phyloP scores from a whole-genome alignment of 2,113 vertebrate species.

The Corapipo altera region DNA sequence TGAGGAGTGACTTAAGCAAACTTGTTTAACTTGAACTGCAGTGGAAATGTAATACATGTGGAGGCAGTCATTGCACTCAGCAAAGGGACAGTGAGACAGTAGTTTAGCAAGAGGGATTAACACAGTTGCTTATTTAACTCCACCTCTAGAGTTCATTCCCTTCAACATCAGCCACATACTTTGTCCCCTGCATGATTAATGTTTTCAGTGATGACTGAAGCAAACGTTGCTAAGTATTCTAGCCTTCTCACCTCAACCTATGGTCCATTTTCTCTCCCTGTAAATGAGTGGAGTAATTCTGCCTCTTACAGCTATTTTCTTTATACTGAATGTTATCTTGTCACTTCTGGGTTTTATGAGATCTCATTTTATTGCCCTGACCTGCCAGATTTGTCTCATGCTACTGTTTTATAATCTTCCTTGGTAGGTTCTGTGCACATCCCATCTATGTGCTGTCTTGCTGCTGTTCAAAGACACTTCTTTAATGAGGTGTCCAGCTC shows the following conservation, averaged over 20 bases:
- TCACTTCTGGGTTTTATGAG: neutral
- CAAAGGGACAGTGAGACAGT: neutral
- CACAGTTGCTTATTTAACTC: neutral
- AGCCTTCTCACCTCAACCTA: neutral
- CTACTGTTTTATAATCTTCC: neutral
- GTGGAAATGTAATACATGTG: neutral
- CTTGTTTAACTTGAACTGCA: neutral
- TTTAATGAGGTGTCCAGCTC: neutral
- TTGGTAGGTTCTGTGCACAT: neutral
- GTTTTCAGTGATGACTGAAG: neutral
- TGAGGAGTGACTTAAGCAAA: neutral
- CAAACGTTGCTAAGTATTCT: neutral
- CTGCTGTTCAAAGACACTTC: neutral
- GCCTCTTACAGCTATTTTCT: neutral
- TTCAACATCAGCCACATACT: neutral
- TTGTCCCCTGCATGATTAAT: neutral
- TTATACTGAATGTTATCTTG: neutral
- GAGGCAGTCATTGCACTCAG: neutral
- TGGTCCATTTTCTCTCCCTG: neutral
- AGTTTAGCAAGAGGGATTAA: conserved; percentile 15
- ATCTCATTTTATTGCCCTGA: neutral
- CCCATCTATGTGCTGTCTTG: neutral
- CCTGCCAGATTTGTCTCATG: neutral
- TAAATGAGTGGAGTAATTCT: neutral
- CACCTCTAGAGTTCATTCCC: neutral